These are phyloP conservation scores for Perizoma flavofasciatum DNA, from an alignment of 2,888 invertebrate genomes.

Conservation along the genomic window DNA sequence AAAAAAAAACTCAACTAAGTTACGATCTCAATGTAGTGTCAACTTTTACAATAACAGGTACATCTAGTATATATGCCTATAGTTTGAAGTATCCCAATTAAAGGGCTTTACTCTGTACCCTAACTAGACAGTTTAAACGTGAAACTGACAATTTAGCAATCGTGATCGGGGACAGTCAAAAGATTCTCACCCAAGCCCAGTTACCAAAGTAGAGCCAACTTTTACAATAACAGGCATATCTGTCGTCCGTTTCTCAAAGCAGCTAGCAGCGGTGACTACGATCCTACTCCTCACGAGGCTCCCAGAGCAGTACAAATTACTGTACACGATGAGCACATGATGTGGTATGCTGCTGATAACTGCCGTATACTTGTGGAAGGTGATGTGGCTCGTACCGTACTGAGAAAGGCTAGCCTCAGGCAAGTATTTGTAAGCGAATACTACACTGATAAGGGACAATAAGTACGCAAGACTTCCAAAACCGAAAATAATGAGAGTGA, in stretches of 20 bases:
- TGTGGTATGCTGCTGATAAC: constrained; percentile 50
- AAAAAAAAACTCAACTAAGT: too few species aligned
- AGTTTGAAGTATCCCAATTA: too few species aligned
- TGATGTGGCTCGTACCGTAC: constrained; percentile 13
- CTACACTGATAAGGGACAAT: not conserved
- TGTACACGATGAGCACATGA: constrained; percentile 63
- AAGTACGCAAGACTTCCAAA: constrained; percentile 14
- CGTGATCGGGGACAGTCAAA: not conserved
- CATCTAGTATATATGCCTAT: too few species aligned
- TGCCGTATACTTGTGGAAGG: constrained; percentile 31
- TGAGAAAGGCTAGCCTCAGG: not conserved
- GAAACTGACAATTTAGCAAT: too few species aligned
- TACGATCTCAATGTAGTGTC: too few species aligned
- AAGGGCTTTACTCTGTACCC: too few species aligned
- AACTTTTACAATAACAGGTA: too few species aligned
- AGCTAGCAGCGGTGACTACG: constrained; percentile 65
- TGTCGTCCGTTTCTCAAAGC: constrained; percentile 45
- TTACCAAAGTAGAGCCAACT: constrained; percentile 54
- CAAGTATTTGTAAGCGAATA: constrained; percentile 19
- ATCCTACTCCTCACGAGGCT: constrained; percentile 58
- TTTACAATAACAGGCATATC: constrained; percentile 53
- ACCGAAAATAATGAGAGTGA: not conserved
- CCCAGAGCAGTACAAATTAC: constrained; percentile 65
- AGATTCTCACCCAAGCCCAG: constrained; percentile 50
- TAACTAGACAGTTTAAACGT: too few species aligned